Conservation (phyloP, 2,113 vertebrate species). For the Riparia riparia region DNA sequence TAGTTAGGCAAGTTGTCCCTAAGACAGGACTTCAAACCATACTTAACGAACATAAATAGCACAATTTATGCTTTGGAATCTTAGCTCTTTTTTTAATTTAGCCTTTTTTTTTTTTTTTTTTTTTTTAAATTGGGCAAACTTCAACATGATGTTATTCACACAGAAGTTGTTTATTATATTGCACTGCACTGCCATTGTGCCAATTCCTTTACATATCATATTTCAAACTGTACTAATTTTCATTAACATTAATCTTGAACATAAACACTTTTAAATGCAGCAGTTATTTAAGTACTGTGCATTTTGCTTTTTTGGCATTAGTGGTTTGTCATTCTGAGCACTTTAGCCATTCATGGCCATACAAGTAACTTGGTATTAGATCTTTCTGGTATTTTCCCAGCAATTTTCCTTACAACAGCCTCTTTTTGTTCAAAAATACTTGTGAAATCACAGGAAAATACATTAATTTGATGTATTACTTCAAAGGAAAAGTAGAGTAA, state of each 20-base stretch:
- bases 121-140: constrained; percentile 26
- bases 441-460: not conserved
- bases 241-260: not conserved
- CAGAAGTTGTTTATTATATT: constrained; percentile 36
- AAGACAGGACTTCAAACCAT: constrained; percentile 80
- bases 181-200: not conserved
- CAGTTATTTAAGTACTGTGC: not conserved
- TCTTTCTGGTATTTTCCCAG: not conserved
- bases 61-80: constrained; percentile 81
- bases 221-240: constrained; percentile 32
- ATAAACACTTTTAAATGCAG: not conserved
- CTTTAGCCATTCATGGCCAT: not conserved
- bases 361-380: not conserved
- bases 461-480: not conserved
- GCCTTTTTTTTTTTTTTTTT: not conserved
- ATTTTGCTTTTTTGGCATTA: not conserved
- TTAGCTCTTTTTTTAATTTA: constrained; percentile 34
- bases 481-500: not conserved
- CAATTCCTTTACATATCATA: not conserved
- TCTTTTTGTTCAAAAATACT: not conserved
- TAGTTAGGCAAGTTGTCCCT: constrained; percentile 79
- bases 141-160: constrained; percentile 17
- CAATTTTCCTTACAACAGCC: not conserved
- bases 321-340: not conserved
- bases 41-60: constrained; percentile 80